Base-by-base conservation (phyloP, 2,888 invertebrate genomes). In the Troglohyphantes excavatus region DNA sequence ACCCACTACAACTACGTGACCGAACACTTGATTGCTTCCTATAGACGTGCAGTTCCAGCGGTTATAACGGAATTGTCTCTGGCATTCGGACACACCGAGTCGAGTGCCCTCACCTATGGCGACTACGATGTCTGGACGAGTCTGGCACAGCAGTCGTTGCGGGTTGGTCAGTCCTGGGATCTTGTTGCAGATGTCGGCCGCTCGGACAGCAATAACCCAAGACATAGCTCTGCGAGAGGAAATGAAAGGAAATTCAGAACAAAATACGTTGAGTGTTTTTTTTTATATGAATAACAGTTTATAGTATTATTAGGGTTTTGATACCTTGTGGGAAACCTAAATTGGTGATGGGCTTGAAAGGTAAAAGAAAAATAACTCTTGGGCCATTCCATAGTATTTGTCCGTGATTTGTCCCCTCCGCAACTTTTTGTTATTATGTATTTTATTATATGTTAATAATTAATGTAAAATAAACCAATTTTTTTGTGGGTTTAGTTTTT, bases 31-130 rank as follows among this genome's bases (percentile, higher is more conserved):
- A 19, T 96, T 95, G 93, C 96, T 96, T 92, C 96, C 96, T 90
- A 97, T 96, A 91, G 96, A 96, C 17, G 97, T 96, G 94, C 98
- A 98, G 94, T 98, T 98, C 98, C 98, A 98, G 67, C 98, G 95
- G 92, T 97, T 96, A 88, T 95, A 94, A 91, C 95, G 94, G 93
- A 98, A 97, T 94, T 98, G 97, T 92, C 95, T 94, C 92, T 96
- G 96, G 93, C 98, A 98, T 94, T 98, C 98, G 91, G 95, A 95
- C 92, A 97, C 95, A 91, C 97, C 97, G 93, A 97, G 95, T 92
- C 96, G 95, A 92, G 97, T 96, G 43, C 97, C 97, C 93, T 96
- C 96, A 43, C 97, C 96, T 73, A 97, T 95, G 90, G 97, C 97
- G 79, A 96, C 96, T 94, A 98, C 96, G 87, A 97, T 96, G 93